These are phyloP conservation scores for Uria lomvia DNA, from an alignment of 2,113 vertebrate genomes.

Conservation along the genomic window DNA sequence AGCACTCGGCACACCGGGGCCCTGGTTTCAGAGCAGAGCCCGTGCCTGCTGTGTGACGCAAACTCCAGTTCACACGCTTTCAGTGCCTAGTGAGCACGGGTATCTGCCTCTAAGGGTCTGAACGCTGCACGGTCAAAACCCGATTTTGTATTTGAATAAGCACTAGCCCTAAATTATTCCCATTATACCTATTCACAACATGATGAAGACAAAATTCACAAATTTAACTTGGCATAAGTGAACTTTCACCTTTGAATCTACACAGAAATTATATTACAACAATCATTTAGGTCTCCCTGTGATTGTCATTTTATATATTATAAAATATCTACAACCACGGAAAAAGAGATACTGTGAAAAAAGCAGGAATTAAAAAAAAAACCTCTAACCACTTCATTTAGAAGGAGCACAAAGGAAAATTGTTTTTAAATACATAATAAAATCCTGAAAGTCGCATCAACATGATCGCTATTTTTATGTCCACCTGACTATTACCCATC, in stretches of 20 bases:
- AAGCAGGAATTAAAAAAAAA: not conserved
- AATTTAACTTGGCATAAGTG: not conserved
- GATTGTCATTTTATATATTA: not conserved
- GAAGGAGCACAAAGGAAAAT: not conserved
- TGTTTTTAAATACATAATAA: not conserved
- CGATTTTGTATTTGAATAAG: rapidly evolving
- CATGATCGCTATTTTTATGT: not conserved
- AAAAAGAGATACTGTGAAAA: not conserved
- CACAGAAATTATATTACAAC: not conserved
- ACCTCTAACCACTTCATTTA: not conserved
- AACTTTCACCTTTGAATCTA: not conserved
- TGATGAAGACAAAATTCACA: not conserved
- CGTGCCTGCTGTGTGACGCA: rapidly evolving
- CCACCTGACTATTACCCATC: not conserved
- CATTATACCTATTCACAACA: not conserved
- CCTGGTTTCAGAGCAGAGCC: rapidly evolving
- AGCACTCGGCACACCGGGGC: rapidly evolving
- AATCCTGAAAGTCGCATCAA: not conserved
- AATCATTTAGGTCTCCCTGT: not conserved
- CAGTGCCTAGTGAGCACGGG: rapidly evolving
- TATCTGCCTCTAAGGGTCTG: not conserved
- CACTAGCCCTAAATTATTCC: not conserved
- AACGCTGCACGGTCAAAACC: not conserved
- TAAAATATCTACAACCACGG: not conserved
- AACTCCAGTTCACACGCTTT: rapidly evolving